Evolutionary conservation across 2,113 vertebrate genomes (phyloP).

Genomic region (Diglossa brunneiventris): DNA sequence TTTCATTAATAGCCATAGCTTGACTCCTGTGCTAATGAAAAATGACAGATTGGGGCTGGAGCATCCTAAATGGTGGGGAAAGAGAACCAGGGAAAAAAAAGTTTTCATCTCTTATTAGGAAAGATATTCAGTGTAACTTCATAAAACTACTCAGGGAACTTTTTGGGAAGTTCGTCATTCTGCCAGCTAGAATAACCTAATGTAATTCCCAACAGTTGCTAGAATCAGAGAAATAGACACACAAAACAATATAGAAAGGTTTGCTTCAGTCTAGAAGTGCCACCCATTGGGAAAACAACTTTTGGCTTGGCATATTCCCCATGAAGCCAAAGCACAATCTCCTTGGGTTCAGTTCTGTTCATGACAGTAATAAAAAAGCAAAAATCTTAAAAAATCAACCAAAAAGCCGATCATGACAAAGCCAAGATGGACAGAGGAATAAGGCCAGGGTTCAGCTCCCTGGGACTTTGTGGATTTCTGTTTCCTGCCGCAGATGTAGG

Average conservation of each 20-base stretch:
- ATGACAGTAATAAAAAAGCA: neutral
- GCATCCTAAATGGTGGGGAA: neutral
- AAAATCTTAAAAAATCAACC: neutral
- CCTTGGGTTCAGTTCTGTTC: neutral
- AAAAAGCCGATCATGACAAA: neutral
- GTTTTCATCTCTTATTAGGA: neutral
- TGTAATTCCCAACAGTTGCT: neutral
- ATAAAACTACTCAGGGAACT: neutral
- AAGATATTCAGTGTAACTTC: neutral
- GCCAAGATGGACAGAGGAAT: neutral
- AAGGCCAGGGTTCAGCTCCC: neutral
- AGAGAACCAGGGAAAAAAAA: neutral
- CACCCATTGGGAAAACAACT: accelerated
- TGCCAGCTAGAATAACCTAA: neutral
- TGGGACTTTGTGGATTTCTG: neutral
- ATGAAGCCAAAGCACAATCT: neutral
- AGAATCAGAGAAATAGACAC: neutral
- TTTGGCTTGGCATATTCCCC: neutral
- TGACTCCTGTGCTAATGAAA: slow-evolving; percentile 28
- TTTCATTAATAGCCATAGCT: neutral
- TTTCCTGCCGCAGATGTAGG: neutral
- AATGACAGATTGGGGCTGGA: slow-evolving; percentile 19
- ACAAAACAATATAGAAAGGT: neutral
- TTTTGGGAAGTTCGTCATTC: neutral
- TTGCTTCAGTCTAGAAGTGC: neutral